Evolutionary conservation across 2,888 invertebrate genomes (phyloP).

Genomic region (Julus scanicus): DNA sequence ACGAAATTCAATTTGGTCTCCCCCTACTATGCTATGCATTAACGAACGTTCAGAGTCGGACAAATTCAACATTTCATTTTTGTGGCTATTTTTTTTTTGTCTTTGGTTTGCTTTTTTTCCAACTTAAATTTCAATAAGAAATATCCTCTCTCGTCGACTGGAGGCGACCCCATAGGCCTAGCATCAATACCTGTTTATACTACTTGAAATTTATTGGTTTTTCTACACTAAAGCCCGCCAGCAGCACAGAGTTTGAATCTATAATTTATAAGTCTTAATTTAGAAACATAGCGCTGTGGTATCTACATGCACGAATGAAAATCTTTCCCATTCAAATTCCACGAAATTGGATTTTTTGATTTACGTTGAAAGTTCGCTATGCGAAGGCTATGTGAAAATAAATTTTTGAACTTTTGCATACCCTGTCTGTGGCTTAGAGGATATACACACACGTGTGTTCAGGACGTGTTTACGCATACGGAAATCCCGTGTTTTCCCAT

Average conservation of each 20-base stretch:
- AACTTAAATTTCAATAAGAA: conserved; percentile 19
- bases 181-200: conserved; percentile 23
- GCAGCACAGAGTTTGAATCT: conserved; percentile 21
- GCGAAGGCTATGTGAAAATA: background rate
- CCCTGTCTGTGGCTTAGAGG: background rate
- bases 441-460: background rate
- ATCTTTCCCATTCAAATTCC: background rate
- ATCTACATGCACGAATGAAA: background rate
- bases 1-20: conserved; percentile 46
- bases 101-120: conserved; percentile 2
- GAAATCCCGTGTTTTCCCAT: background rate
- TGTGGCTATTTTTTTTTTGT: conserved; percentile 26
- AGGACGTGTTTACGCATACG: background rate
- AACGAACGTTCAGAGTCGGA: conserved; percentile 37
- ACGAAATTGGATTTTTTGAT: conserved; percentile 43
- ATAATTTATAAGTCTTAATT: conserved; percentile 44
- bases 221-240: conserved; percentile 21
- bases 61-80: conserved; percentile 47
- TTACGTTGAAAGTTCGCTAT: background rate
- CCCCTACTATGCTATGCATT: conserved; percentile 43
- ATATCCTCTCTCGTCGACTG: background rate
- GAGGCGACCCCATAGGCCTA: background rate
- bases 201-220: conserved; percentile 28
- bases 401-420: background rate
- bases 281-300: background rate